Evolutionary conservation across 2,113 vertebrate species (phyloP).

Genomic region (Albula goreensis): DNA sequence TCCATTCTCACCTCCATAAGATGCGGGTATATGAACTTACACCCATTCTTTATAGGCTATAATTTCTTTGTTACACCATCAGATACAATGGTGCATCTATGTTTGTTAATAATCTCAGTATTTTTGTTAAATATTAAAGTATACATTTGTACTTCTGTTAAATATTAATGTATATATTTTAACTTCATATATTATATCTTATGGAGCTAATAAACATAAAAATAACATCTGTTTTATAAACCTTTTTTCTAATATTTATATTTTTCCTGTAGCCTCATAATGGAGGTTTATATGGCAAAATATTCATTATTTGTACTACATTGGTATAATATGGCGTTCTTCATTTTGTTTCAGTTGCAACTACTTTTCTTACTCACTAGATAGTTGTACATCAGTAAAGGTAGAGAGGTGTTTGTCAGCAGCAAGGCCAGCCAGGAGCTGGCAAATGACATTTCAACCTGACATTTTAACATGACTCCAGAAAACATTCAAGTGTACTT

Average conservation of each 20-base stretch:
- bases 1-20: background rate
- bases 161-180: constrained; percentile 17
- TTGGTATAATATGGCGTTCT: constrained; percentile 13
- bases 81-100: background rate
- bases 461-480: too few relatives aligned
- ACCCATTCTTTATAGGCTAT: background rate
- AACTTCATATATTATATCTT: constrained; percentile 1
- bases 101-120: background rate
- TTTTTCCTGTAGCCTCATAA: background rate
- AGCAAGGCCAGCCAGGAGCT: background rate
- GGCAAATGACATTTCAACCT: background rate
- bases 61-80: background rate
- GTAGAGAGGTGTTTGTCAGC: background rate
- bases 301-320: background rate
- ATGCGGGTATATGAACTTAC: background rate
- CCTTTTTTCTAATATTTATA: background rate
- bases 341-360: background rate
- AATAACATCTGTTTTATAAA: constrained; percentile 13
- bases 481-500: background rate
- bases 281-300: background rate
- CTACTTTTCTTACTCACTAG: background rate
- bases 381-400: background rate
- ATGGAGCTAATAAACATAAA: constrained; percentile 6
- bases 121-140: background rate
- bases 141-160: too few relatives aligned